Evolutionary conservation across 92 coral and sea anemone species (phyloP).

Genomic region (Epizoanthus rinbou): DNA sequence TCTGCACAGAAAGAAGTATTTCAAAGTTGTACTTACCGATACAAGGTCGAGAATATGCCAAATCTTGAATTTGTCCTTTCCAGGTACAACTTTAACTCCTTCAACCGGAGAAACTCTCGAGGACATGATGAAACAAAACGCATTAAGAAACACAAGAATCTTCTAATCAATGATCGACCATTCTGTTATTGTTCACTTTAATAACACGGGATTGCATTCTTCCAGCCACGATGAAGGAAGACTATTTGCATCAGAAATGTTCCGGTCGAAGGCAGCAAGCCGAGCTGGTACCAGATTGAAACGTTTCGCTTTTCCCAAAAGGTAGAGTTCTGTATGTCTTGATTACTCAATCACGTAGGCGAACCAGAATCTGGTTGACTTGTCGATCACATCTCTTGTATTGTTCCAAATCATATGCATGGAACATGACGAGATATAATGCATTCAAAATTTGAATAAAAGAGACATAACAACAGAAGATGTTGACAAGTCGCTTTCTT

Average conservation of each 20-base stretch:
- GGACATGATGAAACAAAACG: slow-evolving; percentile 17
- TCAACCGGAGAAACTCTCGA: slow-evolving; percentile 46
- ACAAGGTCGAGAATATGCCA: slow-evolving; percentile 56
- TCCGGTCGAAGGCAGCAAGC: not conserved
- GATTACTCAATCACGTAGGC: not conserved
- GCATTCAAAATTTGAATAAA: slow-evolving; percentile 8
- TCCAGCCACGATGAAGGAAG: not conserved
- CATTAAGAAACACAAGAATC: not conserved
- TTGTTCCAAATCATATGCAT: slow-evolving; percentile 18
- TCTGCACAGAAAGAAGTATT: not conserved
- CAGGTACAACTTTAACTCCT: slow-evolving; percentile 53
- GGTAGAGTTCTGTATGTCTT: not conserved
- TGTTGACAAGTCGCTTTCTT: not conserved
- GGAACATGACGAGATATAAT: not conserved
- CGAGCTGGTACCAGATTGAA: not conserved
- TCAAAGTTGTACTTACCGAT: slow-evolving; percentile 47
- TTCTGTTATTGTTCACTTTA: not conserved
- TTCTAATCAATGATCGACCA: not conserved
- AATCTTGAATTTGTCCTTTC: slow-evolving; percentile 48
- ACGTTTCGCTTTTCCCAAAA: not conserved
- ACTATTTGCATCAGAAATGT: not conserved
- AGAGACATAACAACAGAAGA: not conserved
- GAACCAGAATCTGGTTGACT: slow-evolving; percentile 6
- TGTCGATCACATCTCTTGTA: not conserved
- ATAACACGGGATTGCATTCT: not conserved